Percentiles rank a stretch among this genome's conserved stretches.
Conservation (phyloP, 2,888 invertebrate species). For the Hesperia comma region DNA sequence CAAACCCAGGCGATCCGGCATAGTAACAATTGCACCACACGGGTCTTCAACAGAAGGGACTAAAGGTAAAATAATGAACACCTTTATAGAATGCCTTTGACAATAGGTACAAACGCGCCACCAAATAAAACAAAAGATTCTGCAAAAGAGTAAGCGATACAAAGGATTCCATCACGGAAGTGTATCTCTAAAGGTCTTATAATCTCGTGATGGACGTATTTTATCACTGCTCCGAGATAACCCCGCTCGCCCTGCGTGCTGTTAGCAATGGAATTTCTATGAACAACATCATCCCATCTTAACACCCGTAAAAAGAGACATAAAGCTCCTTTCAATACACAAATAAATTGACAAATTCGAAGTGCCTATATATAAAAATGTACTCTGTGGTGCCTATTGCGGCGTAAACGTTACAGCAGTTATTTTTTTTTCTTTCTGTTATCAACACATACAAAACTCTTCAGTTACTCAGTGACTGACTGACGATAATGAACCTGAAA, state of each 20-base stretch:
- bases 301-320: constrained; percentile 31
- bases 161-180: constrained; percentile 5
- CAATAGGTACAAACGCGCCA: neutral
- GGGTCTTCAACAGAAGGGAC: no score
- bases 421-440: neutral
- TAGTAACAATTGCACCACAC: no score
- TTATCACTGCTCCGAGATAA: constrained; percentile 14
- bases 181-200: constrained; percentile 1
- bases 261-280: constrained; percentile 3
- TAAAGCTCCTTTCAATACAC: neutral
- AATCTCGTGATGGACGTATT: constrained; percentile 16
- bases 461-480: no score
- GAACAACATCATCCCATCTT: constrained; percentile 23
- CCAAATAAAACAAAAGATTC: neutral
- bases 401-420: neutral
- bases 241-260: neutral
- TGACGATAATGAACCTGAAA: no score
- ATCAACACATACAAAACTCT: no score
- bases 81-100: no score
- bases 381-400: neutral
- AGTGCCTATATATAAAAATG: no score
- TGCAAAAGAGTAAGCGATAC: neutral
- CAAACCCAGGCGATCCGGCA: no score
- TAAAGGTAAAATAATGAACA: no score
- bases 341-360: constrained; percentile 23